Percentiles rank a stretch among this genome's conserved stretches.
phyloP scores from a whole-genome alignment of 2,888 invertebrate genomes.

The Mactromeris polynyma region DNA sequence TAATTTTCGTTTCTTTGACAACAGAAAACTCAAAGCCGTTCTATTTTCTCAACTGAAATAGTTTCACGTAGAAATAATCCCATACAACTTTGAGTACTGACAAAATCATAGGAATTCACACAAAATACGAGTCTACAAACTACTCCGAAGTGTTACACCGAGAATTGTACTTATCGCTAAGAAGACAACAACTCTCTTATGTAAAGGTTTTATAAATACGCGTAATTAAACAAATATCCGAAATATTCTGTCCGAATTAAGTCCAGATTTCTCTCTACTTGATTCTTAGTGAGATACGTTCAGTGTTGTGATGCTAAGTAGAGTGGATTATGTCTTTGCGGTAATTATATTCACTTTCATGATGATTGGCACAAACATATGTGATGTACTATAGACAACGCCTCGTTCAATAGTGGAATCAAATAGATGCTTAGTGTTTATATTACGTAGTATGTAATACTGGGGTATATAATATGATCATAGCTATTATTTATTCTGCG shows the following conservation, averaged over 20 bases:
- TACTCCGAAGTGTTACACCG: neutral
- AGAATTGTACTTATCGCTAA: neutral
- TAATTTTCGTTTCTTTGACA: constrained; percentile 3
- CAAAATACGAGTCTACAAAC: neutral
- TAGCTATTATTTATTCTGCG: neutral
- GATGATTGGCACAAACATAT: neutral
- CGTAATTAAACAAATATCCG: neutral
- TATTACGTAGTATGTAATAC: neutral
- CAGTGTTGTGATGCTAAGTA: neutral
- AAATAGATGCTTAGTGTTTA: constrained; percentile 5
- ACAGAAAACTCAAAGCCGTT: neutral
- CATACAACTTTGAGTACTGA: neutral
- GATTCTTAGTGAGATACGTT: neutral
- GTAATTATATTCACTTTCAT: constrained; percentile 15
- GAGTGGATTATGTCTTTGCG: neutral
- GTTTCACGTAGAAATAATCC: neutral
- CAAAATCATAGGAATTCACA: neutral
- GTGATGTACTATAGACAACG: constrained; percentile 4
- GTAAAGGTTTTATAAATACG: neutral
- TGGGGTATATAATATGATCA: neutral
- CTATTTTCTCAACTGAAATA: neutral
- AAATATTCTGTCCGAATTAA: neutral
- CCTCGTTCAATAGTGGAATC: neutral
- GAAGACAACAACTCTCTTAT: neutral
- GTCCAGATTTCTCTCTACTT: neutral